phyloP scores from a whole-genome alignment of 2,113 vertebrate genomes.

The Eublepharis macularius region DNA sequence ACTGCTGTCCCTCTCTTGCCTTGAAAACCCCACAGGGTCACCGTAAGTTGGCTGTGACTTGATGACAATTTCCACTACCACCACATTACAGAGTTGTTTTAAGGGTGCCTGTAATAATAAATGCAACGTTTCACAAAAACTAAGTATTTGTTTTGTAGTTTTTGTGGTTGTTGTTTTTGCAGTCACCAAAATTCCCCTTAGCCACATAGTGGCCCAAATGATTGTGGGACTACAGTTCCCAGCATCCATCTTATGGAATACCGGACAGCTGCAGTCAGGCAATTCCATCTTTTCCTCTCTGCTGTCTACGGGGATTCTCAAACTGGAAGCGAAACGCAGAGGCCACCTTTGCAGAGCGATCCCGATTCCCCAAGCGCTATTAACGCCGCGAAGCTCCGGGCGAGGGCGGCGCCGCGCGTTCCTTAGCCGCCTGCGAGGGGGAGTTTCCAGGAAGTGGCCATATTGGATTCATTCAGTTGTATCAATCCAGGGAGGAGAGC shows the following conservation, averaged over 20 bases:
- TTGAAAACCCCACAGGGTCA: no score
- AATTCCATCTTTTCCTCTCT: not conserved
- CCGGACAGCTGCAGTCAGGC: not conserved
- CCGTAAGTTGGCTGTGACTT: no score
- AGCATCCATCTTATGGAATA: conserved; percentile 31
- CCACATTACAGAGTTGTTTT: not conserved
- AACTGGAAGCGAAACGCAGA: no score
- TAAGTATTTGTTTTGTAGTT: no score
- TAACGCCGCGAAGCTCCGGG: conserved; percentile 9
- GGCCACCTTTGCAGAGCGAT: not conserved
- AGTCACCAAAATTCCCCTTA: not conserved
- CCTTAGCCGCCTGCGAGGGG: conserved; percentile 61
- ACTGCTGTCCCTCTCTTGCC: no score
- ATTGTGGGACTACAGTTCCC: conserved; percentile 65
- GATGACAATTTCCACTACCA: no score
- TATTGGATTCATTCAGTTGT: conserved; percentile 83
- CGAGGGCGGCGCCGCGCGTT: conserved; percentile 43
- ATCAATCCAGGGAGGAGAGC: conserved; percentile 71
- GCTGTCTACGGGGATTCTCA: not conserved
- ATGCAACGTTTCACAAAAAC: no score
- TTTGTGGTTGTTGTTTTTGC: not conserved
- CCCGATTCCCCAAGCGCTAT: not conserved
- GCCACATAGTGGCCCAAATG: not conserved
- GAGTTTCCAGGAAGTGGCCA: conserved; percentile 88
- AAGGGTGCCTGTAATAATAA: not conserved